Conservation (phyloP, 2,888 invertebrate genomes). For the Nomada lathburiana region DNA sequence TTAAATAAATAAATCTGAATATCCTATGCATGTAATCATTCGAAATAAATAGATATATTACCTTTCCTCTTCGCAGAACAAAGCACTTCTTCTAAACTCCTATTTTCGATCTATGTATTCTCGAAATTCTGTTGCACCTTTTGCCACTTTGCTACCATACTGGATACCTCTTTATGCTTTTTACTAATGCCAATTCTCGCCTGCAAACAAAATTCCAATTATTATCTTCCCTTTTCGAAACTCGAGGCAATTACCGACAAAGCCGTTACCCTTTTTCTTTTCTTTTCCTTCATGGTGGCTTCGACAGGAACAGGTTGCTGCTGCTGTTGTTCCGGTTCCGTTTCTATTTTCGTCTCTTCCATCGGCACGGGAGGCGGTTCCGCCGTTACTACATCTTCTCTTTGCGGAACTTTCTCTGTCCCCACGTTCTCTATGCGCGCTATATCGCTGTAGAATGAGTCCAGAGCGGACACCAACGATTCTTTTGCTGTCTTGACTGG, state of each 20-base stretch:
- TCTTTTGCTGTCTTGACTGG: conserved; percentile 80
- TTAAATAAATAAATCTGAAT: neutral
- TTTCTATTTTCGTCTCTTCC: conserved; percentile 55
- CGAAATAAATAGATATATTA: neutral
- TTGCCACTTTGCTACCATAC: conserved; percentile 90
- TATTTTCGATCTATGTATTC: conserved; percentile 49
- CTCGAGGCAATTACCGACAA: neutral
- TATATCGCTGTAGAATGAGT: conserved; percentile 87
- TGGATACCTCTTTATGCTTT: conserved; percentile 89
- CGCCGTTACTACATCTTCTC: conserved; percentile 27
- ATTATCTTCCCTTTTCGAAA: neutral
- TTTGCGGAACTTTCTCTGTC: conserved; percentile 46
- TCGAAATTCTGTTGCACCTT: conserved; percentile 87
- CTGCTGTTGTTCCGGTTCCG: conserved; percentile 42
- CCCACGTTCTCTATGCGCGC: conserved; percentile 85
- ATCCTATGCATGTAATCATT: neutral
- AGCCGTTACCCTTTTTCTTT: conserved; percentile 61
- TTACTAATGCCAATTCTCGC: conserved; percentile 87
- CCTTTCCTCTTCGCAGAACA: conserved; percentile 1
- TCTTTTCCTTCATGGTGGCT: conserved; percentile 49
- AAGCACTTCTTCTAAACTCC: neutral
- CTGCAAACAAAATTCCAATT: conserved; percentile 81
- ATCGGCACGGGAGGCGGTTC: conserved; percentile 29
- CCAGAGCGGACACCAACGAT: conserved; percentile 85
- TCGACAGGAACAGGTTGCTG: conserved; percentile 20